Evolutionary conservation across 2,113 vertebrate genomes (phyloP), one percentile per base, ranked within the genome.

Genomic region (Mastomys natalensis): DNA sequence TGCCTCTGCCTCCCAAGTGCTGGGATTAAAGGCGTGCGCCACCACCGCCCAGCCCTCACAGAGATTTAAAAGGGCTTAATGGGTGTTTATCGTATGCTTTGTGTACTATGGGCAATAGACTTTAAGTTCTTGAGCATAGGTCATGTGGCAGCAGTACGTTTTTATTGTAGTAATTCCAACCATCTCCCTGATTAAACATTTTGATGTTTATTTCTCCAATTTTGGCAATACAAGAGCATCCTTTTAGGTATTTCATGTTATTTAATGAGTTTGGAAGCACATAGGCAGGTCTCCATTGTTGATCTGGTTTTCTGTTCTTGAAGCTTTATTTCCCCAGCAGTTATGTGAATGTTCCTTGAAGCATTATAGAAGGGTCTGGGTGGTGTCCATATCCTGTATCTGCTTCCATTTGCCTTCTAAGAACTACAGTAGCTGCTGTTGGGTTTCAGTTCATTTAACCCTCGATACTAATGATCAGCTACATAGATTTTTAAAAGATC

Each of bases 91-190:
- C 58, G 91, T 95, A n/a, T 95, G 48, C 34, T 93, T 93, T 93
- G 58, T 90, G 55, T 97, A 78, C 34, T 40, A 34, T 58, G 34
- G 62, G 84, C 96, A 48, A 95, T 80, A 72, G 40, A 87, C 86
- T 97, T 93, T 91, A 89, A 94, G 43, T 89, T 95, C 62, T 95
- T 95, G 0, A 95, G 91, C 55, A 53, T 26, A 45, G 73, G 40
- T 76, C 78, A 84, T 60, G 7, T 94, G 31, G 21, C 34, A 90
- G 76, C 40, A 68, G 1, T 76, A 82, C 53, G n/a, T 95, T 95
- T 97, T 95, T 89, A 84, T 58, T 96, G 31, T 89, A 93, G 62
- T 76, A 95, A 95, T 81, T 91, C 80, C 29, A 92, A 45, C 73
- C 92, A 43, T 34, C 92, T 97, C 58, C 64, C 68, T 92, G 51